Percentiles rank a stretch among this genome's conserved stretches.
Evolutionary conservation across 2,113 vertebrate species (phyloP).

Genomic region (Murina feae): DNA sequence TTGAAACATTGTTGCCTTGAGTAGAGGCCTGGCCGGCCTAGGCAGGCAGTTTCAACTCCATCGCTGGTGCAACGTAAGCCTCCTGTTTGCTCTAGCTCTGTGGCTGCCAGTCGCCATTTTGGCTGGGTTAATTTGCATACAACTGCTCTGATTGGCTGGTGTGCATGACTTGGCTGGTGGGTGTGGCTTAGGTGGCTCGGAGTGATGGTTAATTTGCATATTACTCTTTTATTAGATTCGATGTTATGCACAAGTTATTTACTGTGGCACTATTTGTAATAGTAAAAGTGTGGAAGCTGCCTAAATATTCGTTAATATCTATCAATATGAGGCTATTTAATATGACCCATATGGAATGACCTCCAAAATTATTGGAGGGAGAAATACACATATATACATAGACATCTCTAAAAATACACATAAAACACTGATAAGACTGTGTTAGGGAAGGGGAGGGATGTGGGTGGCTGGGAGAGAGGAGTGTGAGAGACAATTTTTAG

Average conservation of each 20-base stretch:
- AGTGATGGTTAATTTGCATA: too few relatives aligned
- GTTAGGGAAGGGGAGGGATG: not conserved
- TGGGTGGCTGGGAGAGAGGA: not conserved
- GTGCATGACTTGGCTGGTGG: too few relatives aligned
- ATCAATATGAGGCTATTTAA: not conserved
- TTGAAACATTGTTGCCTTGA: too few relatives aligned
- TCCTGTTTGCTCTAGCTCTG: too few relatives aligned
- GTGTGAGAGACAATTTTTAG: not conserved
- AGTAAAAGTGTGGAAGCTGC: not conserved
- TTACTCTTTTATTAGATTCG: too few relatives aligned
- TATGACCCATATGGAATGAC: not conserved
- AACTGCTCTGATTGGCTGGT: too few relatives aligned
- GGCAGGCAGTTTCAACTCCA: too few relatives aligned
- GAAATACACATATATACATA: not conserved
- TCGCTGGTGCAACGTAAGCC: too few relatives aligned
- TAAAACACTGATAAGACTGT: not conserved
- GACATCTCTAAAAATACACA: not conserved
- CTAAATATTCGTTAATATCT: not conserved
- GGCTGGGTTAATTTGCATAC: too few relatives aligned
- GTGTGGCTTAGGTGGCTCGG: too few relatives aligned
- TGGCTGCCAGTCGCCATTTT: too few relatives aligned
- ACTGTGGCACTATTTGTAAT: not conserved
- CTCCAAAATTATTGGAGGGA: not conserved
- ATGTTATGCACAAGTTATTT: not conserved
- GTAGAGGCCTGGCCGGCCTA: too few relatives aligned